These are phyloP conservation scores for Latheticus oryzae DNA, from an alignment of 2,888 invertebrate genomes.

Conservation along the genomic window DNA sequence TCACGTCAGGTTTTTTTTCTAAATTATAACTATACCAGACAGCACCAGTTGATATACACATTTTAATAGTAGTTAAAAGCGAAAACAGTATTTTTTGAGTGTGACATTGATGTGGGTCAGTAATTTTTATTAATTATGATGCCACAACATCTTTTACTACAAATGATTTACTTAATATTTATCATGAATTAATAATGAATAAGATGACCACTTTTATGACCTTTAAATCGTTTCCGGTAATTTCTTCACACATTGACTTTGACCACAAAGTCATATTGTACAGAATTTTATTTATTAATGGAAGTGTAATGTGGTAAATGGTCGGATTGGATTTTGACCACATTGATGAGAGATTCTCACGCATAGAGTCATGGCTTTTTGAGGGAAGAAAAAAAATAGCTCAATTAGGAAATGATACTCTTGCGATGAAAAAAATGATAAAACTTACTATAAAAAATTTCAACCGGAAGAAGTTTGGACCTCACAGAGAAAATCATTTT, in stretches of 20 bases:
- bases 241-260: slow-evolving; percentile 20
- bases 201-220: background rate
- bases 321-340: slow-evolving; percentile 50
- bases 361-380: no score
- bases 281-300: slow-evolving; percentile 36
- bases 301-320: slow-evolving; percentile 45
- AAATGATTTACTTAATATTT: slow-evolving; percentile 28
- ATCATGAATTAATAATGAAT: slow-evolving; percentile 1
- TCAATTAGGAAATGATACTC: no score
- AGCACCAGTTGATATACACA: slow-evolving; percentile 22
- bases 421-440: no score
- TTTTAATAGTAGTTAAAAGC: slow-evolving; percentile 32
- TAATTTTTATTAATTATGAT: slow-evolving; percentile 29
- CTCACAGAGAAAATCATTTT: no score
- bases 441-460: no score
- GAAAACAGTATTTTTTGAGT: slow-evolving; percentile 14
- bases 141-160: slow-evolving; percentile 2
- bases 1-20: slow-evolving; percentile 29
- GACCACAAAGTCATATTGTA: slow-evolving; percentile 30
- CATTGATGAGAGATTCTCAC: slow-evolving; percentile 52
- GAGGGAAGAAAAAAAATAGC: no score
- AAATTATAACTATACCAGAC: slow-evolving; percentile 34
- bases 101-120: slow-evolving; percentile 37
- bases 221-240: slow-evolving; percentile 16
- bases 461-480: no score